Base-by-base conservation (phyloP, 2,113 vertebrate genomes). In the Podiceps cristatus region DNA sequence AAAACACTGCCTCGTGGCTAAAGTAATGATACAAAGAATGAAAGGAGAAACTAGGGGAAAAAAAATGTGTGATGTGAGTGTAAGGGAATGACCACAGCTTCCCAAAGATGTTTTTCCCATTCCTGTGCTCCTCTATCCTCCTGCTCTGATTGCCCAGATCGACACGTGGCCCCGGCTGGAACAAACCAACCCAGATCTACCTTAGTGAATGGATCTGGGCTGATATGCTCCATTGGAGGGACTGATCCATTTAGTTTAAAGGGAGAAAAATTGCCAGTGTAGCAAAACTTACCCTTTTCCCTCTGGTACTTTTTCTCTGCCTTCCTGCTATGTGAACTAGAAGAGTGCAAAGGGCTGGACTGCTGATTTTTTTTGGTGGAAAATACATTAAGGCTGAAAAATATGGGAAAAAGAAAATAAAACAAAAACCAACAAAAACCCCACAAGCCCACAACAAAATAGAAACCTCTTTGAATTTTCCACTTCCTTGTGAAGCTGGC, bases 31-130 rank as follows among this genome's bases (percentile, higher is more conserved):
- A 27, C 0, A 25, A 72, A 79, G 44, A 83, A 53, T 74, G 78
- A 42, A 88, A 72, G 35, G 68, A 91, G 84, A 72, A 90, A 63
- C 27, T 29, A 64, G 18, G 58, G 58, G 37, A 37, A 47, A 40
- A 87, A 35, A 52, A 82, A 2, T n/a, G 23, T 33, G 25, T 81
- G 76, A 60, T 85, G 22, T 59, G 56, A 14, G 76, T 45, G 23
- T 19, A 14, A 91, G 69, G 74, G 74, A 56, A 76, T 44, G 74
- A 82, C n/a, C 81, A 33, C 74, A 80, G 1, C 85, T 79, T 80
- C 88, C 71, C 62, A 69, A 69, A 91, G 69, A 79, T 69, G 77
- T 58, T 96, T 94, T 95, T 87, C 73, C 66, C 28, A 28, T 73
- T 86, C 28, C 47, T 87, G 15, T 55, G 62, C 45, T 89, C 37